Evolutionary conservation across 2,888 invertebrate genomes (phyloP), one percentile per base, ranked within the genome.

Genomic region (Mythimna impura): DNA sequence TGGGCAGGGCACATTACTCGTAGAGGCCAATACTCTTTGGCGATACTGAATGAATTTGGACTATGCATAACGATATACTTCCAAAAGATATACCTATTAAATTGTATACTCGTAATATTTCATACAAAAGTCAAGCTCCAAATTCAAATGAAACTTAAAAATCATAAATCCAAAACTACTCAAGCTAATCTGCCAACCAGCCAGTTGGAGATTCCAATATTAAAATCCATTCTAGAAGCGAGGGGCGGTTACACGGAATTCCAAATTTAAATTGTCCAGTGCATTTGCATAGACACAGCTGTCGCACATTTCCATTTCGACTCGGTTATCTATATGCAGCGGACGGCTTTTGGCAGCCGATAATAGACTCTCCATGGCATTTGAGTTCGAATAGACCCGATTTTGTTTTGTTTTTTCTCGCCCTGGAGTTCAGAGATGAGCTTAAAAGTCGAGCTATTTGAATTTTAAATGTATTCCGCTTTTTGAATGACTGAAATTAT

Each of bases 211-310:
- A 75, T 83, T 77, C 74, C 83, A 86, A 83, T 82, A 77, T 82
- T 81, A 74, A 83, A 86, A 80, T 81, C 79, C 70, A 85, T 76
- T 81, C 77, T 71, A 75, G 71, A 71, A 75, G 43, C 77, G 63
- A 73, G 71, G 72, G 78, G 76, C 69, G 80, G 86, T 83, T 83
- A 82, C 87, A 82, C 83, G 77, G 84, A 85, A 87, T 88, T 86
- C 88, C 80, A 89, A 89, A 91, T 91, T 91, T 89, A 89, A 91
- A 91, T 89, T 85, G 89, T 86, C 87, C 88, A 83, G 76, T 88
- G 89, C 89, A 91, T 92, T 92, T 91, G 91, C 90, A 92, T 92
- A 89, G 88, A 82, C 88, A 69, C 91, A 91, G 89, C 91, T 91
- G 92, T 88, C 84, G 81, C 76, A 76, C 84, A 89, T 91, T 91